Base-by-base conservation (phyloP, 2,888 invertebrate species). In the Panopea generosa region DNA sequence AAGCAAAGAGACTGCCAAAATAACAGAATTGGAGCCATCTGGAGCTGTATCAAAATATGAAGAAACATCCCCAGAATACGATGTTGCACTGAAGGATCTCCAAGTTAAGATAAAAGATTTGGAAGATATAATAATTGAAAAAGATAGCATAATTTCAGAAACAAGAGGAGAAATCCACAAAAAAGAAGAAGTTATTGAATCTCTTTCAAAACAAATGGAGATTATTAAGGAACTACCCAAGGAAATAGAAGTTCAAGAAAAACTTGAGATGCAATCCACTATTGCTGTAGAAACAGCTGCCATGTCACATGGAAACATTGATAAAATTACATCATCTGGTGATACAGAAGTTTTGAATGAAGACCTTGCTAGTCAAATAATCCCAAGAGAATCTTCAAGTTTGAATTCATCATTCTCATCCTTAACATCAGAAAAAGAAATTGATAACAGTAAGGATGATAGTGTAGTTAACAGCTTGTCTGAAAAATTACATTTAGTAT, bases 321-420 rank as follows among this genome's bases (percentile, higher is more conserved):
- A 22, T 16, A 26, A 18, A 38, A 50, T 45, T 24, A 29, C 18
- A 29, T 2, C 9, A 16, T 16, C n/a, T 26, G 60, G n/a, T 6
- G 18, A n/a, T 26, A 27, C 50, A 63, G 63, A 55, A 18, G 11
- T 38, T 45, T 20, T 40, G 3, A 18, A 49, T 53, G 65, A 59
- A 27, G 3, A n/a, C 2, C 11, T 60, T 16, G 29, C 53, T 18
- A 53, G 38, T 18, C 56, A 70, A 33, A 61, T 70, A 4, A 47
- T 70, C 4, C 55, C 60, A 11, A 33, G 50, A 43, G 75, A 53
- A 24, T 22, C 55, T 16, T 75, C 71, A 24, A 71, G 70, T 67
- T 38, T 71, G n/a, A 76, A 76, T 52, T 67, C 71, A 18, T 76
- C 76, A 24, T 76, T 76, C 27, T 76, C 71, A 45, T 76, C 71